Base-by-base conservation (phyloP, 1,140 invertebrate genomes). In the Phortica variegata region DNA sequence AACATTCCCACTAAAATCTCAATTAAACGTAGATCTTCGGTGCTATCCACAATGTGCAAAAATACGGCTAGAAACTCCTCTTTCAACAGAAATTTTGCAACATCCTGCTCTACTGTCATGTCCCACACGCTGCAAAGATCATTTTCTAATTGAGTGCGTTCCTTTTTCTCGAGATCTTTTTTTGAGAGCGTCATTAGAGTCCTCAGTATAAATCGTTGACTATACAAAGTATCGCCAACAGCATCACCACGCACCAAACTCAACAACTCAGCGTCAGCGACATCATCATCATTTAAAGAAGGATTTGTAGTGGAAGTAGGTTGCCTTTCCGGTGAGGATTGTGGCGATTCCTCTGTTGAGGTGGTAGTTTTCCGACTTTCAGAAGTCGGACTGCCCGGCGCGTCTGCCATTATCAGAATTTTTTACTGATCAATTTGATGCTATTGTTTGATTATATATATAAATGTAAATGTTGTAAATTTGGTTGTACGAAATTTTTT, bases 101-200 rank as follows among this genome's bases (percentile, higher is more conserved):
- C 82, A 60, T 88, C 87, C 58, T 81, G 79, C 49, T 90, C 84
- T 0, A 83, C 73, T 8, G 87, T 86, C 85, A 89, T 88, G 55
- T 91, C 87, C 88, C 88, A 91, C 1, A 91, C 61, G 16, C 81
- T 82, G 59, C 87, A 88, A 4, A 90, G 74, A 49, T 89, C 83
- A 12, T 81, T 79, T 79, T 90, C 87, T 16, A 87, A 65, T 56
- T 80, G 74, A 54, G 81, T 77, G 26, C 23, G 31, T 12, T 78
- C 65, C 53, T 78, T 71, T 3, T 77, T 58, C 10, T 78, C 61
- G 13, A 77, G 72, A 49, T 74, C 73, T 1, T 75, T 55, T 60
- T 81, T 77, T 0, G 75, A 77, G 20, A 86, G 68, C 63, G 80
- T 78, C 43, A 85, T 54, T 9, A 91, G 68, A 32, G 83, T 84